Evolutionary conservation across 2,113 vertebrate genomes (phyloP).

Genomic region (Lontra canadensis): DNA sequence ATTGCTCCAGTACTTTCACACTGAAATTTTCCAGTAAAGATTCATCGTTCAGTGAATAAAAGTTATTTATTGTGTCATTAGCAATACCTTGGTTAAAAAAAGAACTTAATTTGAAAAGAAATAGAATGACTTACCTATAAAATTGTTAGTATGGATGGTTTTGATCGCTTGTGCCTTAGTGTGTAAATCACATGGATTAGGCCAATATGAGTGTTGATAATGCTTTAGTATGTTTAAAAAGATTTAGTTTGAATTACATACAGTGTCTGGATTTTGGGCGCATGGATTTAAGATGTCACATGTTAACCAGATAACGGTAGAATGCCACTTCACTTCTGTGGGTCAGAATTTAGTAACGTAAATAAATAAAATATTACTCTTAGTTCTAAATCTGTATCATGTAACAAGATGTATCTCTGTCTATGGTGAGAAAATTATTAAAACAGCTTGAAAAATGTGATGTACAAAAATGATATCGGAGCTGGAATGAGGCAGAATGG

Average conservation of each 20-base stretch:
- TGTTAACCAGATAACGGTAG: neutral
- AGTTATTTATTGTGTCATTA: neutral
- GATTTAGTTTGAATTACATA: neutral
- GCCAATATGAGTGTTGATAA: neutral
- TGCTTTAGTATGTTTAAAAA: neutral
- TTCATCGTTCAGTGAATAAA: neutral
- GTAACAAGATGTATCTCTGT: neutral
- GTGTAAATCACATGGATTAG: neutral
- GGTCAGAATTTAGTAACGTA: neutral
- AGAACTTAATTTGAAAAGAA: constrained; percentile 11
- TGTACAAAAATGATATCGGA: neutral
- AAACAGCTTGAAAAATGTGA: neutral
- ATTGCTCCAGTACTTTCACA: neutral
- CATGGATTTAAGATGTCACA: neutral
- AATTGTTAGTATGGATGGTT: neutral
- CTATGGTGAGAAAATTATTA: neutral
- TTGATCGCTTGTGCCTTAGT: neutral
- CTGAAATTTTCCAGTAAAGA: neutral
- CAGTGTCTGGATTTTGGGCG: neutral
- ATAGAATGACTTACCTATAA: neutral
- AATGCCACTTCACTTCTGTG: neutral
- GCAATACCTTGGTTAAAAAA: neutral
- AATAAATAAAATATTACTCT: neutral
- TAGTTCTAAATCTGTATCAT: neutral
- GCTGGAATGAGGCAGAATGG: neutral